phyloP scores from a whole-genome alignment of 2,797 vertebrate genomes.

The Onychomys arenicola region DNA sequence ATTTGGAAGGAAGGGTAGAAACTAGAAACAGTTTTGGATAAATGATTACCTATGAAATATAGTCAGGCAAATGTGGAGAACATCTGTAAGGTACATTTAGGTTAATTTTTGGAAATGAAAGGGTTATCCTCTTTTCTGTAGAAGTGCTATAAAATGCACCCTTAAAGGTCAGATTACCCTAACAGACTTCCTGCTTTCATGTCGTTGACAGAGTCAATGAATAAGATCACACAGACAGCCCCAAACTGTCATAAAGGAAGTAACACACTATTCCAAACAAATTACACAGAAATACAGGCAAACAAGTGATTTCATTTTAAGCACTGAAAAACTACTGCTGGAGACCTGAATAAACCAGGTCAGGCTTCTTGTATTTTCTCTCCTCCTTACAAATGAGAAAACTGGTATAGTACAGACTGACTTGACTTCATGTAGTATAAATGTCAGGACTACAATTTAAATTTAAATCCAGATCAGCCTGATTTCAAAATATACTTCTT shows the following conservation, averaged over 20 bases:
- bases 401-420: slow-evolving; percentile 29
- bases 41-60: slow-evolving; percentile 37
- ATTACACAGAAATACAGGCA: slow-evolving; percentile 16
- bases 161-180: slow-evolving; percentile 46
- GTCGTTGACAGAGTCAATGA: slow-evolving; percentile 36
- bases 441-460: slow-evolving; percentile 60
- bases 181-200: slow-evolving; percentile 55
- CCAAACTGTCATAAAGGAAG: slow-evolving; percentile 40
- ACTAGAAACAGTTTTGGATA: slow-evolving; percentile 59
- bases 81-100: background rate
- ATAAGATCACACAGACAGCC: slow-evolving; percentile 17
- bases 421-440: slow-evolving; percentile 62
- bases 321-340: slow-evolving; percentile 39
- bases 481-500: slow-evolving; percentile 48
- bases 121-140: slow-evolving; percentile 19
- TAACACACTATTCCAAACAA: slow-evolving; percentile 60
- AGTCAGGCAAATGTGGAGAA: slow-evolving; percentile 15
- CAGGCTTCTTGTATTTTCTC: slow-evolving; percentile 27
- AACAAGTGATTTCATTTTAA: slow-evolving; percentile 60
- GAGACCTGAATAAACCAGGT: slow-evolving; percentile 17
- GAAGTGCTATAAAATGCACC: slow-evolving; percentile 42
- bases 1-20: slow-evolving; percentile 24
- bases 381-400: slow-evolving; percentile 68
- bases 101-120: slow-evolving; percentile 53
- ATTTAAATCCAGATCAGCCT: slow-evolving; percentile 62